A percentile compares a stretch with the other conserved stretches of the same genome.
These are phyloP conservation scores for Doryteuthis pealeii DNA, from an alignment of 1,140 invertebrate species.

Conservation along the genomic window DNA sequence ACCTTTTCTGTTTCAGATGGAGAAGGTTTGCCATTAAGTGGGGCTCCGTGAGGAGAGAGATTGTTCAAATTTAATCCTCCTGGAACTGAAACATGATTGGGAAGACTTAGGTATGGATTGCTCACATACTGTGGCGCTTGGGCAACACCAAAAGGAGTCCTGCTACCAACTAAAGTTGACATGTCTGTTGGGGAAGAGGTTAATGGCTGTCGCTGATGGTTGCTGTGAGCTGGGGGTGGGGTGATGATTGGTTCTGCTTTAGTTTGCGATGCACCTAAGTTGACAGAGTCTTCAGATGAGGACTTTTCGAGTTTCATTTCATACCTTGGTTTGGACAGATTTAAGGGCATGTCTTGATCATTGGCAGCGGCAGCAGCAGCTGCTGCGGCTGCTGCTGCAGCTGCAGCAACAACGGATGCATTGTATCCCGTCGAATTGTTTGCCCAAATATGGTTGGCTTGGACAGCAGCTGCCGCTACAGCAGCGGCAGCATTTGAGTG, in stretches of 20 bases:
- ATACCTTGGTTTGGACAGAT: slow-evolving; percentile 84
- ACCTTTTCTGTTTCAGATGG: slow-evolving; percentile 43
- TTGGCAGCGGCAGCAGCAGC: slow-evolving; percentile 46
- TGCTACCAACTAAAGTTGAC: slow-evolving; percentile 32
- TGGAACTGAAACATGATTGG: slow-evolving; percentile 38
- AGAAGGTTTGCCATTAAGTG: slow-evolving; percentile 44
- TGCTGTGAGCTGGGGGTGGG: slow-evolving; percentile 46
- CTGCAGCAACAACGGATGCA: slow-evolving; percentile 21
- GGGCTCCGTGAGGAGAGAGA: slow-evolving; percentile 17
- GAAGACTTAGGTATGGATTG: slow-evolving; percentile 43
- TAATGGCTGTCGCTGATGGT: slow-evolving; percentile 33
- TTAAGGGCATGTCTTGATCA: slow-evolving; percentile 77
- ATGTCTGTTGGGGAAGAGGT: slow-evolving; percentile 26
- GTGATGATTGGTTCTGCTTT: slow-evolving; percentile 32
- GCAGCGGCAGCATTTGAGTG: slow-evolving; percentile 10
- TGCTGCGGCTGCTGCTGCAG: slow-evolving; percentile 37
- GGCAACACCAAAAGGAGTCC: slow-evolving; percentile 38
- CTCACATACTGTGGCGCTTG: slow-evolving; percentile 44
- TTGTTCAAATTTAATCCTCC: slow-evolving; percentile 36
- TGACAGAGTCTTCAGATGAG: slow-evolving; percentile 17
- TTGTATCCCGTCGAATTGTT: not conserved
- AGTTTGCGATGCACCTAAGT: slow-evolving; percentile 7
- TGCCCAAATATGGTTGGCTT: slow-evolving; percentile 1
- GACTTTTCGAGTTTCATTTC: slow-evolving; percentile 35
- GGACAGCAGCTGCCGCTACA: slow-evolving; percentile 2